Conservation (phyloP, 2,888 invertebrate species). For the Schizaphis graminum region DNA sequence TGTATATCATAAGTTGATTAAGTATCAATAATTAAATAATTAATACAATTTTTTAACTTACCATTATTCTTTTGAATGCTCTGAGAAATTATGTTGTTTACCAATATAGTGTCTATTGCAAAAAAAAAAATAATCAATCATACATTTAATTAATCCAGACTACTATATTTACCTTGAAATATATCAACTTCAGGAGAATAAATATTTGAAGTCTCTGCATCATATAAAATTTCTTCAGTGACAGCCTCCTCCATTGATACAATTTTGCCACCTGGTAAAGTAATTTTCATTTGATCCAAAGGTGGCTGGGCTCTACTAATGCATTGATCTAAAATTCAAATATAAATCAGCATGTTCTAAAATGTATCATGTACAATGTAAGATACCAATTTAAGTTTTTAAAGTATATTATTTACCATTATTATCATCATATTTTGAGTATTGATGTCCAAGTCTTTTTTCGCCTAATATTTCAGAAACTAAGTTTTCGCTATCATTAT, state of each 20-base stretch:
- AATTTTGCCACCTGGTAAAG: background rate
- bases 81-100: background rate
- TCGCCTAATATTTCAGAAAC: background rate
- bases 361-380: no score
- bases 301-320: background rate
- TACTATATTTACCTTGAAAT: background rate
- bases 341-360: no score
- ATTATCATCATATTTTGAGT: background rate
- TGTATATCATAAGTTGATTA: no score
- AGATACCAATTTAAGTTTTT: no score
- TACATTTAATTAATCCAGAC: no score
- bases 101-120: background rate
- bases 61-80: no score
- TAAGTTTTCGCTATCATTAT: background rate
- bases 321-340: no score
- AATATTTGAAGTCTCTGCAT: no score
- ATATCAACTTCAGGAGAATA: background rate
- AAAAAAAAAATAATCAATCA: background rate
- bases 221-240: background rate
- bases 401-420: constrained; percentile 17
- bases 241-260: background rate
- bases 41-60: no score
- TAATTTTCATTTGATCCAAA: background rate
- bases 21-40: no score
- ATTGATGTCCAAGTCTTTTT: background rate